Conservation (phyloP, 2,113 vertebrate species). For the Clarias batrachus region DNA sequence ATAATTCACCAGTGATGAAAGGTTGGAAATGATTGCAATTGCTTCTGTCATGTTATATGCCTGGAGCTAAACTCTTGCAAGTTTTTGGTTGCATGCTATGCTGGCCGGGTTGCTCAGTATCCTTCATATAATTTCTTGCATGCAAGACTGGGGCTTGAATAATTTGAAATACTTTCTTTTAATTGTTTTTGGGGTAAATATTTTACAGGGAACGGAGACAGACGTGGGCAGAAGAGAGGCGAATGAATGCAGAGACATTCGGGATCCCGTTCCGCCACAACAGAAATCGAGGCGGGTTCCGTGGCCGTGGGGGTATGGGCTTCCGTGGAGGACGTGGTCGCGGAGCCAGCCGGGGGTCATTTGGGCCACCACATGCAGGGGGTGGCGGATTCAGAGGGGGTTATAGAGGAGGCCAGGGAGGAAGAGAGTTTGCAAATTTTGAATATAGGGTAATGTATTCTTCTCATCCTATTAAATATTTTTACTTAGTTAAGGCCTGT, state of each 20-base stretch:
- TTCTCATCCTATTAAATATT: neutral
- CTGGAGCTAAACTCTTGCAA: neutral
- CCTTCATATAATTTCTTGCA: neutral
- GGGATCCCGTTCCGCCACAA: conserved; percentile 88
- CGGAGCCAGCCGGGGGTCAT: conserved; percentile 77
- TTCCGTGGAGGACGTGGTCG: conserved; percentile 85
- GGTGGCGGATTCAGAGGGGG: conserved; percentile 81
- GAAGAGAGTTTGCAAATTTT: conserved; percentile 89
- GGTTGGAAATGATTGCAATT: neutral
- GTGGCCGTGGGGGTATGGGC: conserved; percentile 83
- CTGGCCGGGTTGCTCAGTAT: neutral
- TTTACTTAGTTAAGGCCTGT: neutral
- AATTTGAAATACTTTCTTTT: neutral
- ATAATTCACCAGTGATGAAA: neutral
- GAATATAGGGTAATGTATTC: conserved; percentile 69
- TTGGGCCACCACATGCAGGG: conserved; percentile 75
- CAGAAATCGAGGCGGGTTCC: conserved; percentile 84
- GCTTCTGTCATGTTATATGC: neutral
- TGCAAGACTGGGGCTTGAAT: neutral
- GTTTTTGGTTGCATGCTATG: neutral
- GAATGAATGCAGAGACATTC: conserved; percentile 93
- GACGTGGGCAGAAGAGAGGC: conserved; percentile 94
- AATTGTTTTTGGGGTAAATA: neutral
- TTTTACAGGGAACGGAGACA: conserved; percentile 83
- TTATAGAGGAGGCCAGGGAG: conserved; percentile 86